Evolutionary conservation across 2,797 vertebrate genomes (phyloP), one percentile per base, ranked within the genome.

Genomic region (Lithobates sylvaticus): DNA sequence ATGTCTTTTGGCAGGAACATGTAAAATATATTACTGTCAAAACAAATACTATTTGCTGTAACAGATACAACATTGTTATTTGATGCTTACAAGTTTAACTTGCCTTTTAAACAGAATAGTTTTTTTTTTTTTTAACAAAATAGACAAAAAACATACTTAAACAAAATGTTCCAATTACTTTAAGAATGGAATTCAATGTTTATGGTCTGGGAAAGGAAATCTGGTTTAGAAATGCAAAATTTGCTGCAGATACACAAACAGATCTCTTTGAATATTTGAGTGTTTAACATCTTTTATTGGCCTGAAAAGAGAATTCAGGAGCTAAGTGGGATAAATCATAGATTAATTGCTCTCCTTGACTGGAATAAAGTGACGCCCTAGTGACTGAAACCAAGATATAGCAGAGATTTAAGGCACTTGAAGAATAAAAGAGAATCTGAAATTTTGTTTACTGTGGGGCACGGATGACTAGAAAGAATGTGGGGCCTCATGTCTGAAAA

Each of bases 21-120:
- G 78, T 73, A 88, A 89, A 89, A 80, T 84, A 86, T 84, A 85
- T 84, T 85, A 89, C 72, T 54, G 84, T 78, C 87, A 86, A 91
- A 89, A 89, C 61, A 90, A 89, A 79, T 16, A 26, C 79, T 89
- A 0, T 91, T 91, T 91, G 88, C 88, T 90, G 80, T 91, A 75
- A 84, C 50, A 70, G 89, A 89, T 89, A 87, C 39, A 88, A 67
- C 88, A 86, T 86, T 90, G 64, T 89, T 89, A 87, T 81, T 88
- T 84, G 58, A 87, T 89, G 75, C 72, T 81, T 87, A 18, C 83
- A 83, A 89, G 76, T 89, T 90, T 83, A 88, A 0, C 81, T 85
- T 87, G 88, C 88, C 77, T 89, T 86, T 75, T 87, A 89, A 81
- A 88, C 73, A 67, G 75, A 34, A 86, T 67, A 15, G 3, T 71